Conservation (phyloP, 2,113 vertebrate genomes). For the Podarcis muralis region DNA sequence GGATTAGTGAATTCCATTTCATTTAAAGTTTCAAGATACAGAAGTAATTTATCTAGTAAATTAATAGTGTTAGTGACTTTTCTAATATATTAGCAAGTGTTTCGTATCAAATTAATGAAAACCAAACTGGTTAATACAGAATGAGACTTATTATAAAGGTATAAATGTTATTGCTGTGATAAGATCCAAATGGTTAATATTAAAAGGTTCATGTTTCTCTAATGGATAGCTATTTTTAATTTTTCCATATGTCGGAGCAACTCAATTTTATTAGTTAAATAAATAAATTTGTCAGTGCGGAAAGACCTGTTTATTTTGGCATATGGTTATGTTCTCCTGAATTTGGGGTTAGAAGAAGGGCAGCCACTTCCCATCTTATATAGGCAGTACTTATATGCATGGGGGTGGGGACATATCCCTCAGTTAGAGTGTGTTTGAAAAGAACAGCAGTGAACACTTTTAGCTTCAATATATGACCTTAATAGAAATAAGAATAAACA, state of each 20-base stretch:
- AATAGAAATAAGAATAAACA: background rate
- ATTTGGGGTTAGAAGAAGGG: slow-evolving; percentile 29
- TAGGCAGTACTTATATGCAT: background rate
- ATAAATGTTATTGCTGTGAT: slow-evolving; percentile 72
- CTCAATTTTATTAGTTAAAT: slow-evolving; percentile 9
- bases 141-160: slow-evolving; percentile 75
- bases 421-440: background rate
- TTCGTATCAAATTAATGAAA: slow-evolving; percentile 81
- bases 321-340: slow-evolving; percentile 45
- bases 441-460: background rate
- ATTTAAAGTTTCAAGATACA: slow-evolving; percentile 83
- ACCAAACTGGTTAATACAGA: slow-evolving; percentile 77
- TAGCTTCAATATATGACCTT: background rate
- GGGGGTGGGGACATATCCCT: slow-evolving; percentile 23
- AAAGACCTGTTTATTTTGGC: slow-evolving; percentile 50
- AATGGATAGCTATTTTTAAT: slow-evolving; percentile 68
- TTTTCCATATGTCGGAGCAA: slow-evolving; percentile 45
- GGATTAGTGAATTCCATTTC: slow-evolving; percentile 85
- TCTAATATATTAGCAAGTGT: slow-evolving; percentile 77
- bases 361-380: slow-evolving; percentile 36
- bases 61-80: slow-evolving; percentile 82
- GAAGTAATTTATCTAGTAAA: slow-evolving; percentile 84
- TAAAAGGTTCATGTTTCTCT: slow-evolving; percentile 54
- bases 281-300: background rate
- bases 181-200: slow-evolving; percentile 72